Evolutionary conservation across 1,140 invertebrate genomes (phyloP), one percentile per base, ranked within the genome.

Genomic region (Drosophila ambigua): DNA sequence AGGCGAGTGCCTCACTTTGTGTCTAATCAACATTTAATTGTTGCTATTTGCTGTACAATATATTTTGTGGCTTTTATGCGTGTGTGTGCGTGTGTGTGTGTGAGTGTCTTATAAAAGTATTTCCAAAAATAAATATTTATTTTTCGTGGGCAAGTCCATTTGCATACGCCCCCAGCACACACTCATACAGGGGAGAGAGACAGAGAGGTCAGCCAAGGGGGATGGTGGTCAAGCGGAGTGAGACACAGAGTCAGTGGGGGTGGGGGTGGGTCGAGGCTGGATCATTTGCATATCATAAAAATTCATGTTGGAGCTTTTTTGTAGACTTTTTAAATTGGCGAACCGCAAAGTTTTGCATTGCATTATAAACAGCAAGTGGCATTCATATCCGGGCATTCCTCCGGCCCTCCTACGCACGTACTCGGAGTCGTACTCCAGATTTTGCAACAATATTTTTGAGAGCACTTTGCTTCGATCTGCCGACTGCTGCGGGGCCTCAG

Each of bases 251-350:
- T 28, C 6, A 28, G 31, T 24, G 16, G 35, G n/a, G 35, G 31
- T n/a, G n/a, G n/a, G n/a, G n/a, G n/a, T n/a, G n/a, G 26, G 16
- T 20, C n/a, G 20, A 2, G 48, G 9, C 20, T 24, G 50, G 16
- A 57, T 45, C 64, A 87, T 87, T 87, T 88, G 83, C 82, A 87
- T 87, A 76, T 87, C 79, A 88, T 88, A 88, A 88, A 87, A 87
- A 87, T 87, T 88, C 82, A 87, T 87, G 74, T 78, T 78, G 72
- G 79, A 67, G 75, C 76, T 79, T 87, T 87, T 87, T 88, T 60
- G 82, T 87, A 74, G 73, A 83, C 61, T 83, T 88, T 87, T 88
- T 79, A 87, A 87, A 87, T 87, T 87, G 83, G 88, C 79, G 79
- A 88, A 72, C 82, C 83, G 79, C 83, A 88, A 87, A 79, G 83